phyloP scores from a whole-genome alignment of 2,888 invertebrate genomes.

The Sialis lutaria region DNA sequence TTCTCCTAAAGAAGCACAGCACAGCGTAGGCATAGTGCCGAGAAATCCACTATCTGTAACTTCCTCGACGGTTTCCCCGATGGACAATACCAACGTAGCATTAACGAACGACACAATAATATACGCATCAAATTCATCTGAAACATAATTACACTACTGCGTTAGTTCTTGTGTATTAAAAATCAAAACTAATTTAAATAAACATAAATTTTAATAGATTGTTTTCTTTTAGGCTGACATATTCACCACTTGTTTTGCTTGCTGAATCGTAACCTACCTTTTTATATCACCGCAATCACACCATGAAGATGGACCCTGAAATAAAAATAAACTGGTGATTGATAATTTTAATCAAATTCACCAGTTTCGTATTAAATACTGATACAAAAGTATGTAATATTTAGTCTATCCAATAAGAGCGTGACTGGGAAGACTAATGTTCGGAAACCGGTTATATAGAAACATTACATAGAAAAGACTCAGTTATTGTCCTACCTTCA shows the following conservation, averaged over 20 bases:
- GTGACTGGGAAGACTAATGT: no score
- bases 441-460: no score
- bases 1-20: slow-evolving; percentile 92
- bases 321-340: slow-evolving; percentile 82
- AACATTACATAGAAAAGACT: no score
- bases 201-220: no score
- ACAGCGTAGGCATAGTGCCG: slow-evolving; percentile 96
- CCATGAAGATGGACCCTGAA: slow-evolving; percentile 35
- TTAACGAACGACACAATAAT: slow-evolving; percentile 99
- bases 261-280: not conserved
- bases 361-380: slow-evolving; percentile 32
- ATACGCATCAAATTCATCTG: slow-evolving; percentile 98
- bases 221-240: not conserved
- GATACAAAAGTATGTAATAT: not conserved
- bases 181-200: no score
- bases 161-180: not conserved
- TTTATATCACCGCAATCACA: not conserved
- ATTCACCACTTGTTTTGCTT: not conserved
- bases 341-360: slow-evolving; percentile 40
- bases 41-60: slow-evolving; percentile 98
- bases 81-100: slow-evolving; percentile 95
- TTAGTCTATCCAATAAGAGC: no score
- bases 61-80: slow-evolving; percentile 99
- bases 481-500: no score
- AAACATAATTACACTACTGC: slow-evolving; percentile 33